A percentile compares a stretch with the other conserved stretches of the same genome.
Evolutionary conservation across 1,140 invertebrate species (phyloP).

Genomic region (Cydia amplana): DNA sequence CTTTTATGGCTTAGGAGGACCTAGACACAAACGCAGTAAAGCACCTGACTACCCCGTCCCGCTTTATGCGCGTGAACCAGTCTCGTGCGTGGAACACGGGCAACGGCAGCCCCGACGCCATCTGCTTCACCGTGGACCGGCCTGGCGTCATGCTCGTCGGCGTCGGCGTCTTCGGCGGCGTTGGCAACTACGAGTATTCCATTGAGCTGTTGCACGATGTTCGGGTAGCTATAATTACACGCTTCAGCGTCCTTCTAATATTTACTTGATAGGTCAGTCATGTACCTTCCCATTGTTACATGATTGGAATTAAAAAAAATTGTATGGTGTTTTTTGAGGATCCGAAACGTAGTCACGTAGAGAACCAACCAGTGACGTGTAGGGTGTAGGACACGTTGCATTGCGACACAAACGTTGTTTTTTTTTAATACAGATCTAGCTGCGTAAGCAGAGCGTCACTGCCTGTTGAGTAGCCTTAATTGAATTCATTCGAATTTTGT

Average conservation of each 20-base stretch:
- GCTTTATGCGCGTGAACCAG: conserved; percentile 94
- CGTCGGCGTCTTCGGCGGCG: conserved; percentile 92
- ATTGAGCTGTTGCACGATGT: conserved; percentile 93
- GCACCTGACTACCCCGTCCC: conserved; percentile 91
- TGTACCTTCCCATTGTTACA: too few relatives aligned
- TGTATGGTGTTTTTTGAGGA: too few relatives aligned
- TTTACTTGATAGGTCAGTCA: too few relatives aligned
- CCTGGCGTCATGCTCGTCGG: conserved; percentile 94
- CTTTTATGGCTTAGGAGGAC: conserved; percentile 80
- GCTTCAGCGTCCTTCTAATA: neutral
- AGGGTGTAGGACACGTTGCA: too few relatives aligned
- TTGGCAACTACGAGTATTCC: conserved; percentile 93
- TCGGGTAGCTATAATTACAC: conserved; percentile 40
- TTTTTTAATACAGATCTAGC: too few relatives aligned
- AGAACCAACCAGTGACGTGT: too few relatives aligned
- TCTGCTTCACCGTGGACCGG: conserved; percentile 96
- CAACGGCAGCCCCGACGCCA: conserved; percentile 97
- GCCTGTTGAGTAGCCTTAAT: too few relatives aligned
- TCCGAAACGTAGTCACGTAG: too few relatives aligned
- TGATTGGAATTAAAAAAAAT: too few relatives aligned
- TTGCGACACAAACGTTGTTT: too few relatives aligned
- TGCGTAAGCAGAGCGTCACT: too few relatives aligned
- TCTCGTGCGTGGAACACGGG: conserved; percentile 97
- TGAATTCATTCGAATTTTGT: too few relatives aligned
- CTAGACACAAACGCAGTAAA: conserved; percentile 79